Conservation (phyloP, 2,888 invertebrate species). For the Oscheius sp. region DNA sequence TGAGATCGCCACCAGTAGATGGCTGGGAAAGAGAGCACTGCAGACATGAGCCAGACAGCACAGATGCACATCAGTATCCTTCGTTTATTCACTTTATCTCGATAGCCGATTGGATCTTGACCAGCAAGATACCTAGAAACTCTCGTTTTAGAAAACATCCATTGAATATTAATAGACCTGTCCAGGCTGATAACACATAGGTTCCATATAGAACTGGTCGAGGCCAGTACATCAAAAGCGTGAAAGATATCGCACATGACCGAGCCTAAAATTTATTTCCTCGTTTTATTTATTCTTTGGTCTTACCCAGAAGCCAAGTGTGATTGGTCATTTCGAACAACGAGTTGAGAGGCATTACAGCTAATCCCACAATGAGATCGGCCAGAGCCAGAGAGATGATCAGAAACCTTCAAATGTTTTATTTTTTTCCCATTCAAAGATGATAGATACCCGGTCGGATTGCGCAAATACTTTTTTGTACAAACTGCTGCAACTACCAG, state of each 20-base stretch:
- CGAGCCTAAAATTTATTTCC: constrained; percentile 77
- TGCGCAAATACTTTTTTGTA: constrained; percentile 90
- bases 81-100: constrained; percentile 88
- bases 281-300: background rate
- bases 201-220: constrained; percentile 95
- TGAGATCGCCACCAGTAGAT: constrained; percentile 79
- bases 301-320: constrained; percentile 64
- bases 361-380: constrained; percentile 91
- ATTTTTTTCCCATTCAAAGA: background rate
- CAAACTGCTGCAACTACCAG: constrained; percentile 92
- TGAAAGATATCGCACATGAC: constrained; percentile 98
- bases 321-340: constrained; percentile 68
- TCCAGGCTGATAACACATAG: constrained; percentile 83
- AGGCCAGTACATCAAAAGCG: constrained; percentile 92
- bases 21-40: constrained; percentile 96
- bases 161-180: constrained; percentile 67
- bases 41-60: constrained; percentile 94
- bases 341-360: constrained; percentile 89
- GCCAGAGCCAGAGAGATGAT: constrained; percentile 95
- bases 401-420: constrained; percentile 77
- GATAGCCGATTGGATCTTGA: constrained; percentile 96
- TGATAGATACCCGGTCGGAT: constrained; percentile 82
- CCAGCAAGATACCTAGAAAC: constrained; percentile 87
- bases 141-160: background rate
- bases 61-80: constrained; percentile 87